Evolutionary conservation across 2,888 invertebrate species (phyloP), one percentile per base, ranked within the genome.

Genomic region (Dexiosoma caninum): DNA sequence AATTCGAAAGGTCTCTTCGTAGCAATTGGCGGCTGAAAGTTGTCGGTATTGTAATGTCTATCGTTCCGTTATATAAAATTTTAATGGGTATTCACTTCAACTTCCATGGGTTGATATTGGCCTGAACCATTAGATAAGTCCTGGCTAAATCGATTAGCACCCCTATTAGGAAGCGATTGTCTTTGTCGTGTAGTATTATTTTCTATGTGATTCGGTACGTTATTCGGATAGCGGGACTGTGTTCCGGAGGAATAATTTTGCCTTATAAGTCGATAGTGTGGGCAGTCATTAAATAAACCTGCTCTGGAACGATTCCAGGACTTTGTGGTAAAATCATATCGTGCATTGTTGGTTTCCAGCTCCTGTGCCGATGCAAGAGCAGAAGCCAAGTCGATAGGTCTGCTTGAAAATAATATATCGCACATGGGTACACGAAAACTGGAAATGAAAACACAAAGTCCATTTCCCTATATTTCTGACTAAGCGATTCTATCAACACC

Each of bases 331-430:
- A 77, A 77, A 16, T 70, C 46, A 37, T 64, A 62, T 3, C 70
- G 66, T 44, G n/a, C 35, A 46, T 72, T 51, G 19, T 59, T 78
- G 19, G 67, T 72, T 66, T 78, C 55, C 2, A 72, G 49, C 51
- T 78, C 71, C 6, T 59, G 32, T 3, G 53, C 53, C 2, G 19
- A 32, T 19, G 78, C 67, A 5, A 79, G 42, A 16, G 69, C 78
- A 40, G 53, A 21, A n/a, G 79, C 57, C 64, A 69, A 40, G 32
- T 74, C 74, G 1, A 57, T 10, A n/a, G 74, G 74, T 14, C 14
- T 74, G 16, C 74, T 32, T 0, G 79, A 79, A 59, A 75, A 64
- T 35, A 81, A 49, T 4, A 81, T 37, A 19, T 77, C 69, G 19
- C 35, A 67, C 60, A 81, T 27, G 6, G 27, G 27, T 27, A 3